These are phyloP conservation scores for Eumaeus atala DNA, from an alignment of 1,140 invertebrate genomes.

Conservation along the genomic window DNA sequence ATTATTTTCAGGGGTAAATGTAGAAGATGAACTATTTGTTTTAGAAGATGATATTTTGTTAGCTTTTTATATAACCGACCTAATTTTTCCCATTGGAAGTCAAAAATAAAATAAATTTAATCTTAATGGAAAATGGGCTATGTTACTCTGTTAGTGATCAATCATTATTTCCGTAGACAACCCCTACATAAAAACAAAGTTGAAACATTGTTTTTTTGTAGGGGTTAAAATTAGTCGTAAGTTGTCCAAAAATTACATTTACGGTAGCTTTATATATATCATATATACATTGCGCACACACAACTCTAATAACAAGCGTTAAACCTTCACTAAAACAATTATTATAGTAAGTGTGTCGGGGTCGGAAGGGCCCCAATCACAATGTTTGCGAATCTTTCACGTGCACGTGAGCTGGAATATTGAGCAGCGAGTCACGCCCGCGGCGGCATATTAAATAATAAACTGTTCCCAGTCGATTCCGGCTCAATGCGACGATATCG, in stretches of 20 bases:
- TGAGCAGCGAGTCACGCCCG: conserved; percentile 34
- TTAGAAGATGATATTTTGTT: no score
- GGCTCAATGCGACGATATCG: conserved; percentile 1
- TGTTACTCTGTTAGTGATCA: no score
- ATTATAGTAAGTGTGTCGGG: conserved; percentile 11
- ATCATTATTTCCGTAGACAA: no score
- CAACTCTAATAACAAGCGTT: conserved; percentile 7
- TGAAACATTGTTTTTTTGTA: no score
- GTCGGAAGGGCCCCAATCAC: conserved; percentile 36
- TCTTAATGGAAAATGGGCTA: no score
- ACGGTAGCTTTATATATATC: not conserved
- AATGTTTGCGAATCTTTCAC: conserved; percentile 44
- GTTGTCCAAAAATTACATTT: not conserved
- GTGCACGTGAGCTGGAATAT: conserved; percentile 37
- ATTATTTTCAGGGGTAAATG: no score
- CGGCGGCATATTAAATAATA: conserved; percentile 37
- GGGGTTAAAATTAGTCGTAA: no score
- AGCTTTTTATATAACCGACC: no score
- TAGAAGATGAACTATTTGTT: no score
- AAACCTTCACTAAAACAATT: conserved; percentile 15
- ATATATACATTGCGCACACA: not conserved
- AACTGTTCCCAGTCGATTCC: conserved; percentile 19
- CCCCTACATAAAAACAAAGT: no score
- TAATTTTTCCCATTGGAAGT: no score
- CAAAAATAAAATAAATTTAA: no score